Base-by-base conservation (phyloP, 2,113 vertebrate species). In the Noturus placidus region DNA sequence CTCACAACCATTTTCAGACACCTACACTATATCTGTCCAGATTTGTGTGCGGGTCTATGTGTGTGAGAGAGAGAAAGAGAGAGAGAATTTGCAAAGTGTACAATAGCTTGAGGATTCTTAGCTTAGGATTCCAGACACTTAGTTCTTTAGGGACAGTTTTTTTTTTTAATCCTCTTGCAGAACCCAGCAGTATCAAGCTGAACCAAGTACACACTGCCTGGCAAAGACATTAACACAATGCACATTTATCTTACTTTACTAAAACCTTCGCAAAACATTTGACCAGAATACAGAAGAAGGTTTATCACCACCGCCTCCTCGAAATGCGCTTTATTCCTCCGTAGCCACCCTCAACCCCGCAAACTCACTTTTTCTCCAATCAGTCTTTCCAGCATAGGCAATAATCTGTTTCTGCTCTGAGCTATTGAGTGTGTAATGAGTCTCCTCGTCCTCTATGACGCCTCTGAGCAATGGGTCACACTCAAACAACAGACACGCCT, bases 161-260 rank as follows among this genome's bases (percentile, higher is more conserved):
- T 13, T 8, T 30, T 59, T 42, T 27, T 25, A 80, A 80, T 57
- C n/a, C 33, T 38, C 35, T 61, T 82, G 33, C 83, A 92, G 83
- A 91, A 83, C 88, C 33, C 27, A 80, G 87, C 59, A 15, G 50
- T 70, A 80, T 86, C 42, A 52, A 11, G 38, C 52, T 0, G 15
- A 78, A 61, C 84, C 69, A 78, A 59, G 27, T 82, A 85, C 85
- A 35, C 89, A 57, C 77, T 83, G 59, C 84, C 76, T 70, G 6
- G 86, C 83, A 80, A 90, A 86, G 81, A 87, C 87, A 91, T 88
- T 88, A 84, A 19, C 84, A 69, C 80, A 33, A 1, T 42, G 81
- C 46, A 77, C 90, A 92, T 92, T 89, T 89, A 92, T 93, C 91
- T 91, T 90, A 81, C 89, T 93, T 88, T 82, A 87, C 70, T 33